These are phyloP conservation scores for Perognathus longimembris DNA, from an alignment of 2,113 vertebrate species.

Conservation along the genomic window DNA sequence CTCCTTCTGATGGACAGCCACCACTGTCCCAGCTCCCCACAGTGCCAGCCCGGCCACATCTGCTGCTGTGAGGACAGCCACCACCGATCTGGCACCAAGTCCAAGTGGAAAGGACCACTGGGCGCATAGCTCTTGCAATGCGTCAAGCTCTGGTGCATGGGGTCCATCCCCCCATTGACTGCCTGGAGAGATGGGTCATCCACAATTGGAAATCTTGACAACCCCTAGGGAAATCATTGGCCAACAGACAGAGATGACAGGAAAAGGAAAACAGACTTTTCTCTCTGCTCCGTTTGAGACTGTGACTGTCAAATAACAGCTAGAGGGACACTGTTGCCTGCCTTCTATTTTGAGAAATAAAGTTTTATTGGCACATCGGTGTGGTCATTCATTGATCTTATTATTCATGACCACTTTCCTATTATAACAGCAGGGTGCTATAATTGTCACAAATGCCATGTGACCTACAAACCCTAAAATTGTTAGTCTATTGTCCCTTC, in stretches of 20 bases:
- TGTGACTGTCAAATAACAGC: not conserved
- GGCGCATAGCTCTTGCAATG: not conserved
- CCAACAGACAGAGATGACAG: not conserved
- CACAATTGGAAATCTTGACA: not conserved
- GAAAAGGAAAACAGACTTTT: not conserved
- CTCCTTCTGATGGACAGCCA: not conserved
- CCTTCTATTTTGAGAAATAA: slow-evolving; percentile 28
- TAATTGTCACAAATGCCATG: not conserved
- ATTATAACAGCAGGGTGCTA: not conserved
- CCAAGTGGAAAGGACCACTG: not conserved
- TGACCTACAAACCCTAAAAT: not conserved
- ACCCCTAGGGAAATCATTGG: not conserved
- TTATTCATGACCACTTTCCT: not conserved
- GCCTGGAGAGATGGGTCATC: not conserved
- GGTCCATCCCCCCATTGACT: not conserved
- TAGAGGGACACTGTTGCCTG: not conserved
- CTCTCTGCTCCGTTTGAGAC: not conserved
- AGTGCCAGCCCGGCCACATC: not conserved
- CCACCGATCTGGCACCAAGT: not conserved
- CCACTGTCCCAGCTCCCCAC: too few relatives aligned
- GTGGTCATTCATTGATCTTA: not conserved
- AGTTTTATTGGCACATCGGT: slow-evolving; percentile 32
- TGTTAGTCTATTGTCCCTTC: not conserved
- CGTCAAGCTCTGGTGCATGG: accelerated
- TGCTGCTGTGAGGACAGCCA: not conserved